Evolutionary conservation across 1,140 invertebrate species (phyloP), one percentile per base, ranked within the genome.

Genomic region (Neoseiulus cucumeris): DNA sequence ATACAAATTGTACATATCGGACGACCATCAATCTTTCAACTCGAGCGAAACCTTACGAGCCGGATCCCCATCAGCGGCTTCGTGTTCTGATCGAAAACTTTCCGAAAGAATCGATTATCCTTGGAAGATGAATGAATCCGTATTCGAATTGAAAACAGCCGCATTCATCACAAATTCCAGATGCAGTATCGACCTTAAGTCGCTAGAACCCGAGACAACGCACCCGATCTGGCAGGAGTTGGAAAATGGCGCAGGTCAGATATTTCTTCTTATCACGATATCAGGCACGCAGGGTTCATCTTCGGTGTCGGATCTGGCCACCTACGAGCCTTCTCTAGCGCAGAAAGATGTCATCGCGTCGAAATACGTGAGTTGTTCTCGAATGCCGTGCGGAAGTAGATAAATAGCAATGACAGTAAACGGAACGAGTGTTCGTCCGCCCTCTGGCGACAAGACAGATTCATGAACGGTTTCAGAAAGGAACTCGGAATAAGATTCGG

Each of bases 251-350:
- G 84, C 85, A 0, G 92, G 93, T 0, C 82, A 83, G 66, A 83
- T 98, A 55, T 87, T 87, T 72, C 77, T 98, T 4, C 79, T 98
- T 64, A 76, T 98, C 0, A 97, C 93, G 0, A 93, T 95, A 18
- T 96, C 89, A 70, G 93, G 91, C 0, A 94, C 89, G 0, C 89
- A 88, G 1, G 87, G 89, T 0, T 85, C 84, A 0, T 90, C 94
- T 75, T 90, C 90, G 0, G 90, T 92, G 65, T 90, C 88, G 5
- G 91, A 92, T 76, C 79, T 94, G 29, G 84, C 85, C 5, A 84
- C 83, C 18, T 88, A 89, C 73, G 85, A 86, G 71, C 85, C 89
- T 65, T 87, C 87, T 74, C 81, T 84, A 0, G 78, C 80, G 0
- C 86, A 91, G 72, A 74, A 76, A 0, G 76, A 80, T 66, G 77